These are phyloP conservation scores for Orthosia incerta DNA, from an alignment of 2,888 invertebrate species.

Conservation along the genomic window DNA sequence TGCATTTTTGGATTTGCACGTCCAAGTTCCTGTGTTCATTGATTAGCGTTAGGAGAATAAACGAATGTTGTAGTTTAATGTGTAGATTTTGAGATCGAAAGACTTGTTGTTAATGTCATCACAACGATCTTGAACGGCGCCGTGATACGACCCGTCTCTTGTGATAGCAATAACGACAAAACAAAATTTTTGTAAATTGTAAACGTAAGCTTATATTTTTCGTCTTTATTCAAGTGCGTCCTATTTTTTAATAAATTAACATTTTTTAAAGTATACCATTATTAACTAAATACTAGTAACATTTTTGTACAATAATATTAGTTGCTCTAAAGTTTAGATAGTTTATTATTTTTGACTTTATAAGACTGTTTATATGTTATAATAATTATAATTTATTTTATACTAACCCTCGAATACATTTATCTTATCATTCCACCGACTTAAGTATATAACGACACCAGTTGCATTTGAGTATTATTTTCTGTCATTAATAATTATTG, in stretches of 20 bases:
- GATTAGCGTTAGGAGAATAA: constrained; percentile 77
- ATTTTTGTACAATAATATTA: constrained; percentile 78
- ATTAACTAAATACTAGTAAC: constrained; percentile 73
- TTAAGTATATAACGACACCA: constrained; percentile 83
- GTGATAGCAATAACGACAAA: constrained; percentile 71
- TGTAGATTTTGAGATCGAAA: constrained; percentile 71
- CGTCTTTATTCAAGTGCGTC: constrained; percentile 77
- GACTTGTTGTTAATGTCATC: constrained; percentile 71
- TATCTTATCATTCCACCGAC: constrained; percentile 88
- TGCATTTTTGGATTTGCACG: constrained; percentile 81
- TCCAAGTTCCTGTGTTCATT: constrained; percentile 88
- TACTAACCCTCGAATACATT: constrained; percentile 84
- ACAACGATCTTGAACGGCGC: constrained; percentile 51
- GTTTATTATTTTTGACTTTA: constrained; percentile 80
- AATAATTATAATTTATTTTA: constrained; percentile 79
- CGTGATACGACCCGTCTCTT: constrained; percentile 58
- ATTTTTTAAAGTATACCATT: constrained; percentile 70
- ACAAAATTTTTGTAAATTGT: constrained; percentile 69
- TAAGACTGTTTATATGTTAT: constrained; percentile 87
- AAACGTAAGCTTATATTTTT: constrained; percentile 71
- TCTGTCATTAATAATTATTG: constrained; percentile 69
- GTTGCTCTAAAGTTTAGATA: constrained; percentile 80
- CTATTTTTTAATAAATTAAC: constrained; percentile 77
- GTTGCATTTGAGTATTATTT: constrained; percentile 85
- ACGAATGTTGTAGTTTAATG: constrained; percentile 68